Percentiles rank a stretch among this genome's conserved stretches.
These are phyloP conservation scores for Sebastes fasciatus DNA, from an alignment of 2,113 vertebrate species.

Conservation along the genomic window DNA sequence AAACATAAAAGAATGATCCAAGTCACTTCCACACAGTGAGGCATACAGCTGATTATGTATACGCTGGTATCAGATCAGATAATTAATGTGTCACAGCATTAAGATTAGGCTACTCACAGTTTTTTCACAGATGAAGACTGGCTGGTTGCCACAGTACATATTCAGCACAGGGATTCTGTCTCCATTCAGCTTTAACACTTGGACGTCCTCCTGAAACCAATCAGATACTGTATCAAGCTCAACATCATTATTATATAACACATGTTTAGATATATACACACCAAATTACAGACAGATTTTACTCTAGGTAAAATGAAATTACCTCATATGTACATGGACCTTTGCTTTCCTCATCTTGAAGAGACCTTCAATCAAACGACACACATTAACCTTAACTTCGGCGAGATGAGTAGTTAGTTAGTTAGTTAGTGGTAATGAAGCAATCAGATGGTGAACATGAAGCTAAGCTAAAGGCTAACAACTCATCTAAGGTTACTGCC, in stretches of 20 bases:
- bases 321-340: conserved; percentile 58
- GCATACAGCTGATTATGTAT: no score
- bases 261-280: background rate
- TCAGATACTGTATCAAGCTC: background rate
- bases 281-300: background rate
- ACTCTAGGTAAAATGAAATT: background rate
- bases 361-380: conserved; percentile 41
- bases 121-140: conserved; percentile 88
- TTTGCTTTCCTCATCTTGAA: conserved; percentile 51
- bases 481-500: background rate
- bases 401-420: background rate
- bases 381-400: background rate
- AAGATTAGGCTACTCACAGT: conserved; percentile 80
- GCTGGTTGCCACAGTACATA: conserved; percentile 80
- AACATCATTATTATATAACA: background rate
- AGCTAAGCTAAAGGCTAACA: background rate
- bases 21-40: no score
- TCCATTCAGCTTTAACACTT: conserved; percentile 81
- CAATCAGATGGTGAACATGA: background rate
- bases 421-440: no score
- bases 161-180: conserved; percentile 78
- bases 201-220: conserved; percentile 86
- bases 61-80: no score
- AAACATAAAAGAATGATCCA: no score
- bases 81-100: background rate